Evolutionary conservation across 2,797 vertebrate species (phyloP).

Genomic region (Masticophis lateralis): DNA sequence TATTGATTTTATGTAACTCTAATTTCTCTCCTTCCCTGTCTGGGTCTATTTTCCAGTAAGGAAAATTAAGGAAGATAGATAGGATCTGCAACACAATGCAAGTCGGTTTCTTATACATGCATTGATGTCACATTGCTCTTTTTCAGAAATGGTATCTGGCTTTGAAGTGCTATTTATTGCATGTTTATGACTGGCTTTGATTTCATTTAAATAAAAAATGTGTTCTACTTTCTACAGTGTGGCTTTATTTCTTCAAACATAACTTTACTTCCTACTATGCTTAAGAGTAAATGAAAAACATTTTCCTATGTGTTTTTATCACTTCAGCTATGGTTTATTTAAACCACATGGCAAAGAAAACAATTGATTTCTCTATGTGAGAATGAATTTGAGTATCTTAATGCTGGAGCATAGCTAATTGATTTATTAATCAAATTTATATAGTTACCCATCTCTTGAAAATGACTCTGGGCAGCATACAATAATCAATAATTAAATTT

Average conservation of each 20-base stretch:
- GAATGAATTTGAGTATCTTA: not conserved
- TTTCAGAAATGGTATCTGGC: not conserved
- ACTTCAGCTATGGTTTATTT: not conserved
- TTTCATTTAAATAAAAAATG: slow-evolving; percentile 21
- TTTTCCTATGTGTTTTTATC: not conserved
- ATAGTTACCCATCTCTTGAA: not conserved
- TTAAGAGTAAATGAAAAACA: not conserved
- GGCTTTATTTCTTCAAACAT: not conserved
- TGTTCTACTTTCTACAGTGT: not conserved
- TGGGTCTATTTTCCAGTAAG: not conserved
- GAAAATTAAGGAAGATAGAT: not conserved
- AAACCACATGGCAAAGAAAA: not conserved
- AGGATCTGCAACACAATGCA: not conserved
- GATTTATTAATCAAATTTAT: not conserved
- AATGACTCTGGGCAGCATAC: not conserved
- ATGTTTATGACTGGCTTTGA: not conserved
- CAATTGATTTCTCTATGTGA: not conserved
- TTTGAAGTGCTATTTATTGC: not conserved
- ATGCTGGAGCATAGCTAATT: not conserved
- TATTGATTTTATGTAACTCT: not conserved
- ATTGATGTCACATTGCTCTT: not conserved
- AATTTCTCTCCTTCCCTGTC: not conserved
- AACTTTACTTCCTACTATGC: not conserved
- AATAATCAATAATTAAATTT: not conserved
- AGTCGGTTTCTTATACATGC: not conserved